Evolutionary conservation across 1,140 invertebrate species (phyloP), one percentile per base, ranked within the genome.

Genomic region (Thrips palmi): DNA sequence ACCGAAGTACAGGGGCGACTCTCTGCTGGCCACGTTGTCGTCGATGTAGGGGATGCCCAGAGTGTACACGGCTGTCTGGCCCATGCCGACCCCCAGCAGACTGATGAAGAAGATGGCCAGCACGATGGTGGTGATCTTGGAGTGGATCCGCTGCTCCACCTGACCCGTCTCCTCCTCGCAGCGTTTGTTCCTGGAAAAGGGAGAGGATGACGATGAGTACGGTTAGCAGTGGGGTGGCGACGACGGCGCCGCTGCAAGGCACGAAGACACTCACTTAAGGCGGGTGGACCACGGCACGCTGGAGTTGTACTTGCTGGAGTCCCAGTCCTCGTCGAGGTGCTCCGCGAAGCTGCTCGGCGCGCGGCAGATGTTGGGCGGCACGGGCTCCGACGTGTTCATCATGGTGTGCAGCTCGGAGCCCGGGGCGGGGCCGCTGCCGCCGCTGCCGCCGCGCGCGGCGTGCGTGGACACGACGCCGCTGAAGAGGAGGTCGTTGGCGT

Each of bases 1-100:
- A 84, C 80, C 80, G 59, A 91, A 88, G 60, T 92, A 92, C 41
- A 91, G 67, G n/a, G 87, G 85, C 31, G 84, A 88, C 54, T 91
- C 84, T 52, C 79, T 71, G 56, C 77, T 85, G 42, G 82, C 80
- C 19, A 91, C 85, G 59, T 91, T 92, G 58, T 92, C 87, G 48
- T 91, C 87, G 31, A 92, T 86, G 51, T 88, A 92, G 1, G 87
- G 86, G 50, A 92, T 91, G 3, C 85, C 85, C n/a, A 91, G 62
- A 2, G 84, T 88, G 43, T 83, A 80, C n/a, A 89, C 82, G 2
- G 86, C 81, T 1, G 86, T 92, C 58, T 89, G 84, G 1, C 85
- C 85, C 55, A 92, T 78, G 21, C 87, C 87, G n/a, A 91, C 82
- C 25, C 82, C 79, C 19, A 92, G 62, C 34, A 91, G 60, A 40